These are phyloP conservation scores for Psilopogon haemacephalus DNA, from an alignment of 2,113 vertebrate genomes.

Conservation along the genomic window DNA sequence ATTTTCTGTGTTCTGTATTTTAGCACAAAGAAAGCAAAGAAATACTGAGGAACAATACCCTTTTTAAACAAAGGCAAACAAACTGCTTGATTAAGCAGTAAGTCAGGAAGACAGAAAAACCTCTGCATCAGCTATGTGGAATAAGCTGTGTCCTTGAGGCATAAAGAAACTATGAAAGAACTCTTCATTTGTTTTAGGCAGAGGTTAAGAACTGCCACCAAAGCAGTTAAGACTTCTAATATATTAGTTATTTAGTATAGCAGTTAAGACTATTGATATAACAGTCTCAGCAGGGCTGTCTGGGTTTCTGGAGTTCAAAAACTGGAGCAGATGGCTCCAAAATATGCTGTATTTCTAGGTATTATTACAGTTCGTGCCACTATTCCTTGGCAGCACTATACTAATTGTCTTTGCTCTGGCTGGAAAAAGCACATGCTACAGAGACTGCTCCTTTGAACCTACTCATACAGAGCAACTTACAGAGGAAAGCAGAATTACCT, in stretches of 20 bases:
- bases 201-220: not conserved
- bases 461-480: not conserved
- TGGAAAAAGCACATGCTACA: not conserved
- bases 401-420: not conserved
- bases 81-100: not conserved
- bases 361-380: not conserved
- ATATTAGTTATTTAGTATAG: not conserved
- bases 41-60: not conserved
- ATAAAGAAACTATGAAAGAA: not conserved
- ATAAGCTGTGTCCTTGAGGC: not conserved
- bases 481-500: conserved; percentile 76
- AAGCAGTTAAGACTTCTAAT: not conserved
- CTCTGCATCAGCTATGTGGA: not conserved
- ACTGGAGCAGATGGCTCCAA: not conserved
- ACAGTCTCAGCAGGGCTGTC: not conserved
- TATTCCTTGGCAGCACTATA: not conserved
- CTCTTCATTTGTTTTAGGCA: not conserved
- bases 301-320: not conserved
- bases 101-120: not conserved
- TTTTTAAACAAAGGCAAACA: not conserved
- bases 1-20: not conserved
- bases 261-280: not conserved
- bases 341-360: not conserved
- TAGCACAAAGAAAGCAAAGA: not conserved
- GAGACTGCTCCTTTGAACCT: not conserved